Conservation (phyloP, 2,113 vertebrate species). For the Leptosomus discolor region DNA sequence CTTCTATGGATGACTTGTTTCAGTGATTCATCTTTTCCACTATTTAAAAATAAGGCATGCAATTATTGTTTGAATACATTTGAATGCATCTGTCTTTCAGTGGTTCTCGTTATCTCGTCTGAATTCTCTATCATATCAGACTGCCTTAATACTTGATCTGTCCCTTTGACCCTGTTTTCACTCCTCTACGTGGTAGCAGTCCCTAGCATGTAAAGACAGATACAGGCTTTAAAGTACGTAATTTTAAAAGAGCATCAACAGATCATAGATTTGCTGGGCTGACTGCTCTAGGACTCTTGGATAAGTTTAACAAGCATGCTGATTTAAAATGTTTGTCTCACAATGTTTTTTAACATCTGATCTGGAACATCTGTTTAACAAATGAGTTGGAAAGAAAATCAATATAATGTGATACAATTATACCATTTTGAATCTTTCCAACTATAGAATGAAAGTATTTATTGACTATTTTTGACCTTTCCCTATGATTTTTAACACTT, state of each 20-base stretch:
- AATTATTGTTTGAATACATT: constrained; percentile 70
- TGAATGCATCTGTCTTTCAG: constrained; percentile 61
- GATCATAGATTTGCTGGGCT: background rate
- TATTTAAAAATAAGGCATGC: constrained; percentile 69
- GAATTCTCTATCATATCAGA: constrained; percentile 18
- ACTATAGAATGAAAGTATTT: constrained; percentile 46
- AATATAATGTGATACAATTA: constrained; percentile 51
- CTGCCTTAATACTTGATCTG: constrained; percentile 27
- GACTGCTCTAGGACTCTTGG: background rate
- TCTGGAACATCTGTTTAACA: constrained; percentile 63
- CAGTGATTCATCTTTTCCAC: constrained; percentile 64
- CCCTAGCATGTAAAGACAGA: background rate
- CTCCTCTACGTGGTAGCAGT: background rate
- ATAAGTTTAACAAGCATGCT: constrained; percentile 36
- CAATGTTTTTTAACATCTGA: constrained; percentile 52
- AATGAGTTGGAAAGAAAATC: constrained; percentile 49
- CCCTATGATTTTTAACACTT: background rate
- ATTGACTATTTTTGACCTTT: constrained; percentile 37
- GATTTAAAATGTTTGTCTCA: constrained; percentile 33
- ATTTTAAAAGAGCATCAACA: constrained; percentile 19
- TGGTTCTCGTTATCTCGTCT: constrained; percentile 18
- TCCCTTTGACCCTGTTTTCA: constrained; percentile 35
- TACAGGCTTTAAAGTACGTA: background rate
- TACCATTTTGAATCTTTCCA: constrained; percentile 47
- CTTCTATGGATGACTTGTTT: constrained; percentile 52